Evolutionary conservation across 1,140 invertebrate species (phyloP).

Genomic region (Lepidurus packardi): DNA sequence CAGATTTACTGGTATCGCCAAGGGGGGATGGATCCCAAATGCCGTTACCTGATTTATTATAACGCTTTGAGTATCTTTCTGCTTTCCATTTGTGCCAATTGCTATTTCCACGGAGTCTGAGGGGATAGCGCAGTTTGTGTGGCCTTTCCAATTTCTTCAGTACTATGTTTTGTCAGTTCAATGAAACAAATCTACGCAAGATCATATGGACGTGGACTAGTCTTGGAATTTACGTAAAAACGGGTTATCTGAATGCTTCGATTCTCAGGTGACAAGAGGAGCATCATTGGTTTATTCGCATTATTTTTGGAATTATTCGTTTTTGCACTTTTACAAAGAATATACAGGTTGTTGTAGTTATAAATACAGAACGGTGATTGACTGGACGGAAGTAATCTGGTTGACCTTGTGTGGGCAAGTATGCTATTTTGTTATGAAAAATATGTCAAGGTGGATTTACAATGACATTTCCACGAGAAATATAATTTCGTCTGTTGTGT

Average conservation of each 20-base stretch:
- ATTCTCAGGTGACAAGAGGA: slow-evolving; percentile 1
- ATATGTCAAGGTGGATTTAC: background rate
- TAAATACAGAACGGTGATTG: background rate
- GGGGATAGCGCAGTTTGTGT: background rate
- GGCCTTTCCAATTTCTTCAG: background rate
- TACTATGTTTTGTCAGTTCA: slow-evolving; percentile 1
- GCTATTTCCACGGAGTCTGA: slow-evolving; percentile 38
- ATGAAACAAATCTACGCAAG: slow-evolving; percentile 1
- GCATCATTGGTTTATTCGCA: background rate
- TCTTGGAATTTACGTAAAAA: background rate
- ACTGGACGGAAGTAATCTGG: background rate
- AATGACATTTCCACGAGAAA: background rate
- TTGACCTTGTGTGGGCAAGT: background rate
- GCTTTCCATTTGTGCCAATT: slow-evolving; percentile 46
- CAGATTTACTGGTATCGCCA: slow-evolving; percentile 49
- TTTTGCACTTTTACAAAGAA: background rate
- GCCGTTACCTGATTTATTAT: slow-evolving; percentile 46
- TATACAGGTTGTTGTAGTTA: background rate
- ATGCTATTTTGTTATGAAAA: background rate
- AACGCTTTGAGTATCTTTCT: slow-evolving; percentile 46
- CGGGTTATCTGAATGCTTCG: background rate
- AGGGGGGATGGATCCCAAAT: slow-evolving; percentile 48
- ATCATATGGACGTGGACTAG: background rate
- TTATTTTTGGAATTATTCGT: background rate
- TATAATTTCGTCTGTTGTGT: background rate